Conservation (phyloP, 2,113 vertebrate genomes). For the Campylomormyrus numenius region DNA sequence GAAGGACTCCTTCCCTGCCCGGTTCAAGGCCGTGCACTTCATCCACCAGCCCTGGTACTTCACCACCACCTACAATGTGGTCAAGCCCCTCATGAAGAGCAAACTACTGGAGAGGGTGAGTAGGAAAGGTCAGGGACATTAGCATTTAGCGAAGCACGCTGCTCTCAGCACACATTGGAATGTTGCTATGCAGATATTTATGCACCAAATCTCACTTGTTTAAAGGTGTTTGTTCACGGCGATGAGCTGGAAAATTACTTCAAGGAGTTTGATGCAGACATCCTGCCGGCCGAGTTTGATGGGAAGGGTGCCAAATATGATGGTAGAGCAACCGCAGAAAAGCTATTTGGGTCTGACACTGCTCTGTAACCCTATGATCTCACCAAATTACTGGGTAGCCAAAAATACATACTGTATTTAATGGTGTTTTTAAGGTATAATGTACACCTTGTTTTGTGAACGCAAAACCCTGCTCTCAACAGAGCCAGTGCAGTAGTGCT, state of each 20-base stretch:
- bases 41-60: constrained; percentile 98
- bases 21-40: constrained; percentile 93
- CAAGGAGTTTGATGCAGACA: constrained; percentile 75
- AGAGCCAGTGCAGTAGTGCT: not conserved
- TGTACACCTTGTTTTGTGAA: not conserved
- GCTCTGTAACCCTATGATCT: constrained; percentile 62
- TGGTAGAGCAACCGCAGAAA: constrained; percentile 65
- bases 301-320: constrained; percentile 74
- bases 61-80: constrained; percentile 93
- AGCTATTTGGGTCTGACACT: constrained; percentile 85
- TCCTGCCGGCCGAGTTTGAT: constrained; percentile 81
- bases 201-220: not conserved
- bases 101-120: constrained; percentile 90
- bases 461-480: not conserved
- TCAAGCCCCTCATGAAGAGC: constrained; percentile 93
- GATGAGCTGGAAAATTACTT: constrained; percentile 81
- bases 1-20: constrained; percentile 92
- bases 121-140: not conserved
- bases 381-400: not conserved
- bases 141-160: not conserved
- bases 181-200: not conserved
- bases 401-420: not conserved
- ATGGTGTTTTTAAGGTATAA: constrained; percentile 24
- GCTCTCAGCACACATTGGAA: not conserved
- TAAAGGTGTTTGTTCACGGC: constrained; percentile 83